phyloP scores from a whole-genome alignment of 64 coral and sea anemone genomes.

The Hydrozoanthus tunicans region DNA sequence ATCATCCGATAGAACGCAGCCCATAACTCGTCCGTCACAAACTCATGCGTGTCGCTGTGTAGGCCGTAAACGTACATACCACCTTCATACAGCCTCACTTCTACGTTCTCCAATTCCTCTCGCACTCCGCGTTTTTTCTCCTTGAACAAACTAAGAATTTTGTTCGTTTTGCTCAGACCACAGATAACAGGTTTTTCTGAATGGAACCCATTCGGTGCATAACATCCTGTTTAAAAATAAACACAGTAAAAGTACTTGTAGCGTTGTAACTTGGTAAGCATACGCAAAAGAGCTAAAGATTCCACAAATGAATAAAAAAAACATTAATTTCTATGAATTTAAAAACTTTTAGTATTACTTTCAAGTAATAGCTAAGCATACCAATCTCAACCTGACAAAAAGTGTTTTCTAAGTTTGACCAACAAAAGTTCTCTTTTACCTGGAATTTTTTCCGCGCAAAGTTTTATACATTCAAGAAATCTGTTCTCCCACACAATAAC shows the following conservation, averaged over 20 bases:
- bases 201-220: slow-evolving; percentile 75
- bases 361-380: no score
- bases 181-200: slow-evolving; percentile 80
- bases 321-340: no score
- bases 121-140: slow-evolving; percentile 38
- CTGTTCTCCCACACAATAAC: slow-evolving; percentile 77
- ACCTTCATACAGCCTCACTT: slow-evolving; percentile 61
- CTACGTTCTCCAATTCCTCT: slow-evolving; percentile 71
- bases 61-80: slow-evolving; percentile 64
- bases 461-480: slow-evolving; percentile 61
- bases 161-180: slow-evolving; percentile 65
- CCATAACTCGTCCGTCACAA: slow-evolving; percentile 83
- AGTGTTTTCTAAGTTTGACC: no score
- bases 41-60: slow-evolving; percentile 47
- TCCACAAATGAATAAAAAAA: no score
- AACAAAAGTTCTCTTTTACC: slow-evolving; percentile 21
- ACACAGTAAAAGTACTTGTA: no score
- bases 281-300: no score
- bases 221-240: slow-evolving; percentile 42
- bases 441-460: slow-evolving; percentile 76
- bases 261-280: no score
- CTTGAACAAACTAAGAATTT: slow-evolving; percentile 64
- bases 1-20: slow-evolving; percentile 79
- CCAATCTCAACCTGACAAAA: no score
- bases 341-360: no score